These are phyloP conservation scores for Sphaerodactylus townsendi DNA, from an alignment of 2,113 vertebrate species.

Conservation along the genomic window DNA sequence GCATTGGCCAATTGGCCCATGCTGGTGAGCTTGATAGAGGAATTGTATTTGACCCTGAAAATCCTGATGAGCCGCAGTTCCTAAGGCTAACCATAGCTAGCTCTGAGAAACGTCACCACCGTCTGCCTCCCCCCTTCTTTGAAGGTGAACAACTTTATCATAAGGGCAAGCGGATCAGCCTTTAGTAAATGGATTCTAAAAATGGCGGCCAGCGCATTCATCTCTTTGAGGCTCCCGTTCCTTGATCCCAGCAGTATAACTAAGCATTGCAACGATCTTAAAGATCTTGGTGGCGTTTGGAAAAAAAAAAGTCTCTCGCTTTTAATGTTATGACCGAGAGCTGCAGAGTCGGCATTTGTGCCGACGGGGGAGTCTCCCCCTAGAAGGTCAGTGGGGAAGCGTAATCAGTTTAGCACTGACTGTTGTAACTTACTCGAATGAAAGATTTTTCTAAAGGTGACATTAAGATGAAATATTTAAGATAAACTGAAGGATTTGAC, in stretches of 20 bases:
- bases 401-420: constrained; percentile 75
- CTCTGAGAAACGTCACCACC: background rate
- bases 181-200: background rate
- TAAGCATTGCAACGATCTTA: constrained; percentile 20
- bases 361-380: constrained; percentile 47
- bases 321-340: constrained; percentile 27
- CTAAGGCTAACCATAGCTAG: no score
- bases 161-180: background rate
- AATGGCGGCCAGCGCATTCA: background rate
- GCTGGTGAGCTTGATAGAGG: no score
- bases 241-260: background rate
- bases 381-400: constrained; percentile 73
- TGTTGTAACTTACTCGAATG: constrained; percentile 80
- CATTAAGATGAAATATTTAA: constrained; percentile 86
- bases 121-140: background rate
- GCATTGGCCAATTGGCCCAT: no score
- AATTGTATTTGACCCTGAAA: no score
- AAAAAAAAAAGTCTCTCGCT: constrained; percentile 20
- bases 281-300: background rate
- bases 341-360: constrained; percentile 34
- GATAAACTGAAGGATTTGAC: constrained; percentile 84
- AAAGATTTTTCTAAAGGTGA: constrained; percentile 82
- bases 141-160: background rate
- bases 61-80: no score
- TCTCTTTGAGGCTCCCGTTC: background rate